Base-by-base conservation (phyloP, 2,113 vertebrate species). In the Oreamnos americanus region DNA sequence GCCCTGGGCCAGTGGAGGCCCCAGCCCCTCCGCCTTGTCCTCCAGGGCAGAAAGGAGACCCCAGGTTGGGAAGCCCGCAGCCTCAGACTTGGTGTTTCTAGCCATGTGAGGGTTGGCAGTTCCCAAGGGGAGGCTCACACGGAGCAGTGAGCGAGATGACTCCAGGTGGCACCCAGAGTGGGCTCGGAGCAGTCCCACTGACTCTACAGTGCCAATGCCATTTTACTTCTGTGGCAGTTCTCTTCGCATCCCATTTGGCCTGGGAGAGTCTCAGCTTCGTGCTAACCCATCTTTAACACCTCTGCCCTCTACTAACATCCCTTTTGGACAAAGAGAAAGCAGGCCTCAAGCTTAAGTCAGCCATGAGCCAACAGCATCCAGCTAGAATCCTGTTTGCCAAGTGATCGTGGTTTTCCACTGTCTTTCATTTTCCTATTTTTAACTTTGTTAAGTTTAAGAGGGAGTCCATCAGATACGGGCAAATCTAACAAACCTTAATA, bases 371-470 rank as follows among this genome's bases (percentile, higher is more conserved):
- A n/a, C 16, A 51, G 94, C 67, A 14, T 36, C 53, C 6, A 21
- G 33, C 85, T n/a, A 71, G 74, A 23, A 17, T 2, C 5, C 23
- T 45, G 16, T 57, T 58, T 25, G 57, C 47, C 90, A 39, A 39
- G 16, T 28, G 74, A 60, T 12, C 3, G 0, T 2, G 21, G 58
- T 28, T 67, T 93, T 79, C 81, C 60, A 21, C 3, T 11, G 33
- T 49, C 81, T 55, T 84, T n/a, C 49, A n/a, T 10, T 39, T 64
- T 16, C 36, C 94, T 43, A 81, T 43, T 84, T 92, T 83, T 51
- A n/a, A 21, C 28, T 39, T 43, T 81, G 79, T 76, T 33, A 67
- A 94, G 39, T 57, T 94, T 95, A 30, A 84, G 57, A 74, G 47
- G 19, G 8, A 90, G 25, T 76, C 28, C 17, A 16, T 23, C 78